Evolutionary conservation across 2,113 vertebrate species (phyloP).

Genomic region (Capra hircus): DNA sequence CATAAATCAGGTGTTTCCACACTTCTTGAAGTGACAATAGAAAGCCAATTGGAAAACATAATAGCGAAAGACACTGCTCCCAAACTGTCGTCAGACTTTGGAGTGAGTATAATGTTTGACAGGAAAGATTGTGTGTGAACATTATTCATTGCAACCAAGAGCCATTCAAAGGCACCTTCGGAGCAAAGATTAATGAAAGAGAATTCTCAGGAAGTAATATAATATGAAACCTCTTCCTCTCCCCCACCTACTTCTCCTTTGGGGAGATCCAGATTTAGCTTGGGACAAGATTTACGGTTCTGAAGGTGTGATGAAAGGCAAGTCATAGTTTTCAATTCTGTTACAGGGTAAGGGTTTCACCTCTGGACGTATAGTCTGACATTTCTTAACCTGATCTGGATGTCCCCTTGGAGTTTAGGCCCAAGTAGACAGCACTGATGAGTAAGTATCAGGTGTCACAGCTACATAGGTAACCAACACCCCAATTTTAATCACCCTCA

Average conservation of each 20-base stretch:
- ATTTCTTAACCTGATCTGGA: not conserved
- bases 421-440: not conserved
- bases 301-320: conserved; percentile 32
- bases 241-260: not conserved
- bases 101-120: conserved; percentile 74
- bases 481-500: not conserved
- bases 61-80: conserved; percentile 63
- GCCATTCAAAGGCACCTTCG: conserved; percentile 40
- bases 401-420: not conserved
- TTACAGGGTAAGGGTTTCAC: not conserved
- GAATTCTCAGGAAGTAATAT: conserved; percentile 54
- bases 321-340: not conserved
- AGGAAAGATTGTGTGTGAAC: conserved; percentile 71
- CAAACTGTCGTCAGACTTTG: conserved; percentile 66
- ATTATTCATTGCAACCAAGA: conserved; percentile 48
- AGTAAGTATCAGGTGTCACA: not conserved
- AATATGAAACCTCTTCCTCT: conserved; percentile 26
- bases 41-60: conserved; percentile 68
- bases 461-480: not conserved
- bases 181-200: conserved; percentile 68
- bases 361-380: not conserved
- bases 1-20: conserved; percentile 64
- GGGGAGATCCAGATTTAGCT: conserved; percentile 37
- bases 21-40: conserved; percentile 64
- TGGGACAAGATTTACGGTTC: not conserved